Evolutionary conservation across 1,140 invertebrate species (phyloP).

Genomic region (Pectinophora gossypiella): DNA sequence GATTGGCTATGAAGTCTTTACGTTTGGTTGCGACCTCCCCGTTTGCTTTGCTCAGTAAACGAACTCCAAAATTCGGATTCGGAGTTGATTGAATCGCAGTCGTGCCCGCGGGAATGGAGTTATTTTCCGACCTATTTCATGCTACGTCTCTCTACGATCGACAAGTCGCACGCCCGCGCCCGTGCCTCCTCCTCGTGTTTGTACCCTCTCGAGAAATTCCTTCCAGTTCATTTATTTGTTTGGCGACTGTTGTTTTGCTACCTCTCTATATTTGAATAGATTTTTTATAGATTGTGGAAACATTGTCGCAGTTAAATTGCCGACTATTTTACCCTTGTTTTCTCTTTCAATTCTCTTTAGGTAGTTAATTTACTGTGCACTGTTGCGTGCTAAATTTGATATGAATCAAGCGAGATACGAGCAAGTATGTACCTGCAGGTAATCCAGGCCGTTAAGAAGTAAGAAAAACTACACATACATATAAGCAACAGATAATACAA

Average conservation of each 20-base stretch:
- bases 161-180: slow-evolving; percentile 37
- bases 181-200: slow-evolving; percentile 31
- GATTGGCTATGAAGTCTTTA: slow-evolving; percentile 33
- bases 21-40: slow-evolving; percentile 43
- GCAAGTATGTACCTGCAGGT: too few species aligned
- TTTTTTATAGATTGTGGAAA: slow-evolving; percentile 23
- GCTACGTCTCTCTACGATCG: slow-evolving; percentile 40
- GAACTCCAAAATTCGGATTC: slow-evolving; percentile 69
- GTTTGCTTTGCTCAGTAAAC: slow-evolving; percentile 52
- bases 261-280: slow-evolving; percentile 26
- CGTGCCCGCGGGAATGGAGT: slow-evolving; percentile 56
- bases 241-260: slow-evolving; percentile 31
- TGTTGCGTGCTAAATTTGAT: neutral
- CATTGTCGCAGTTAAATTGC: slow-evolving; percentile 1
- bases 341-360: neutral
- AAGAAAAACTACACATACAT: too few species aligned
- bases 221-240: slow-evolving; percentile 66
- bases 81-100: slow-evolving; percentile 66
- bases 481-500: too few species aligned
- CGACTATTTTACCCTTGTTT: neutral
- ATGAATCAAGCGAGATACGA: neutral
- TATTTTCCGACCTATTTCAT: slow-evolving; percentile 70
- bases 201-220: slow-evolving; percentile 57
- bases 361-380: neutral
- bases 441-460: too few species aligned